Conservation (phyloP, 2,797 vertebrate species). For the Thunnus albacares region DNA sequence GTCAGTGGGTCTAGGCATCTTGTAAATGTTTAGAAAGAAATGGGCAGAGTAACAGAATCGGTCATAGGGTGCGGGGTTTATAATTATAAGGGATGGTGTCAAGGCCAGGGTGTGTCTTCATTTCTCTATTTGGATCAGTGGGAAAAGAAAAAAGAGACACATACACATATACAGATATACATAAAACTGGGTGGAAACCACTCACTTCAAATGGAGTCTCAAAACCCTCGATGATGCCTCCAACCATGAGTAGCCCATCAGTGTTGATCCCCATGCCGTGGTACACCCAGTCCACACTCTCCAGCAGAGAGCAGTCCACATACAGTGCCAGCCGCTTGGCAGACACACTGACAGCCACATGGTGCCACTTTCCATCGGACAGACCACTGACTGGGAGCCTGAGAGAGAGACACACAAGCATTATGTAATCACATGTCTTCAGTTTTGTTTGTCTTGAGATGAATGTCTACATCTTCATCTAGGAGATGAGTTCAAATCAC, state of each 20-base stretch:
- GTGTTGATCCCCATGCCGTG: conserved; percentile 84
- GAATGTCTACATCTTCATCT: not conserved
- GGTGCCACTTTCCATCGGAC: conserved; percentile 90
- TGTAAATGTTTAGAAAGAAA: not conserved
- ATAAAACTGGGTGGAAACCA: not conserved
- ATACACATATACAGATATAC: too few relatives aligned
- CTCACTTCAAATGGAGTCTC: conserved; percentile 92
- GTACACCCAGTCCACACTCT: conserved; percentile 89
- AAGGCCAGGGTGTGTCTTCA: not conserved
- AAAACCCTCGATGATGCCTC: conserved; percentile 87
- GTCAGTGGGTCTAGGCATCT: not conserved
- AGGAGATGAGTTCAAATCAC: not conserved
- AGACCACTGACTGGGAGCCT: conserved; percentile 90
- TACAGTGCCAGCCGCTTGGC: conserved; percentile 83
- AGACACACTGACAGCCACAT: conserved; percentile 87
- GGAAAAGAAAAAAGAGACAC: not conserved
- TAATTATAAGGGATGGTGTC: not conserved
- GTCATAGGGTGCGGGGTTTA: not conserved
- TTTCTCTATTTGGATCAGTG: conserved; percentile 8
- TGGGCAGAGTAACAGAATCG: not conserved
- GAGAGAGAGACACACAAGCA: conserved; percentile 12
- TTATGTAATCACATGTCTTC: conserved; percentile 16
- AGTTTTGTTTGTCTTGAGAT: not conserved
- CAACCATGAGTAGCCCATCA: conserved; percentile 89
- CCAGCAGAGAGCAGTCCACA: conserved; percentile 90